phyloP scores from a whole-genome alignment of 2,797 vertebrate species.

The Myripristis murdjan region DNA sequence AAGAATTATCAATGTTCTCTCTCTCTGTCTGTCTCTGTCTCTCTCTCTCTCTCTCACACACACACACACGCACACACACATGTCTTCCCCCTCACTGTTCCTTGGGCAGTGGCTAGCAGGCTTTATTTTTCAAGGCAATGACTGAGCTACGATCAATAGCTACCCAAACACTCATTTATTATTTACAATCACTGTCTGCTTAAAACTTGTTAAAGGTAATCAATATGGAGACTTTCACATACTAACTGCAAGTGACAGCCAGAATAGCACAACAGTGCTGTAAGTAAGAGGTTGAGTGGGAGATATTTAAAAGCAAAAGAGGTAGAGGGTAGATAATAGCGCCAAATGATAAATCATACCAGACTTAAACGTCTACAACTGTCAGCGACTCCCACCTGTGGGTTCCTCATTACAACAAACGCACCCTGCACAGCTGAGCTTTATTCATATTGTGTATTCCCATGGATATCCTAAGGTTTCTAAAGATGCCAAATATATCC shows the following conservation, averaged over 20 bases:
- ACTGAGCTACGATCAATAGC: conserved; percentile 47
- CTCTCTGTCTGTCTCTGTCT: background rate
- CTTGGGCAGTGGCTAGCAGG: background rate
- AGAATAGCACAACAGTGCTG: background rate
- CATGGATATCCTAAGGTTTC: too few species aligned
- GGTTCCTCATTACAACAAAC: too few species aligned
- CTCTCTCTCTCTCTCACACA: background rate
- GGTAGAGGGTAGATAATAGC: background rate
- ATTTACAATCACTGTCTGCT: conserved; percentile 53
- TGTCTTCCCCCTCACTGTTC: background rate
- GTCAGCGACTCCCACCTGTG: too few species aligned
- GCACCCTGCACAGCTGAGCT: too few species aligned
- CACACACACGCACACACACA: conserved; percentile 1
- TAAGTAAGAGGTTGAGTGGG: background rate
- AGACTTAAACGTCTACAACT: too few species aligned
- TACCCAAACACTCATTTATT: conserved; percentile 61
- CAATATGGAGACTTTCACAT: conserved; percentile 31
- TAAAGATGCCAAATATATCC: too few species aligned
- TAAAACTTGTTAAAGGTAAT: conserved; percentile 45
- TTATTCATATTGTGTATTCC: too few species aligned
- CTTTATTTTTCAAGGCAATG: conserved; percentile 18
- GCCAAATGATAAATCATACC: background rate
- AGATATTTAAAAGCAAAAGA: background rate
- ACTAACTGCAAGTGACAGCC: conserved; percentile 15
- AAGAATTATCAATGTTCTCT: background rate